Evolutionary conservation across 2,797 vertebrate species (phyloP), one percentile per base, ranked within the genome.

Genomic region (Sciurus vulgaris): DNA sequence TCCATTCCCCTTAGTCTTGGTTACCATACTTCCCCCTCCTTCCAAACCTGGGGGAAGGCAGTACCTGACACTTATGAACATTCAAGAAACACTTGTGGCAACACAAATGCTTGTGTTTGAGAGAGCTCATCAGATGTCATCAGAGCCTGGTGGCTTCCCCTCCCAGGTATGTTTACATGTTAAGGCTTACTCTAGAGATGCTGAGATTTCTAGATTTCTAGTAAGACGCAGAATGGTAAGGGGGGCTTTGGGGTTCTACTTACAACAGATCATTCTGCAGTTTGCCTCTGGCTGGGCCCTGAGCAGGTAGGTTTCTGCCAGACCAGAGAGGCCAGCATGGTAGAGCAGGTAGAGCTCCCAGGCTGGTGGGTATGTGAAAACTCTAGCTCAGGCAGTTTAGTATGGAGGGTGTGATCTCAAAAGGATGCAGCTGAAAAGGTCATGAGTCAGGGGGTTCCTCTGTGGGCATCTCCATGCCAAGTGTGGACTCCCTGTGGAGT

Each of bases 61-160:
- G n/a, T 8, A 47, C 17, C 70, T 47, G 61, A 33, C 44, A 63
- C 61, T 14, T 0, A 13, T 24, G 35, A 47, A 14, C 47, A 38
- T 15, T 56, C 17, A 10, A n/a, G 85, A 93, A 41, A 54, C 15
- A 44, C 69, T 38, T 41, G 35, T 72, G 35, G 69, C 22, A n/a
- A 12, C 5, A 0, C 4, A 30, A 30, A 35, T 28, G 79, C 44
- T 47, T 47, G 44, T 47, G 44, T 47, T 47, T 47, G 44, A 47
- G 44, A 47, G 41, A 49, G 3, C 7, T 49, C 44, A 17, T 56
- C 17, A 54, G 20, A 41, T 38, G 26, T 13, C 15, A n/a, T 51
- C 1, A 2, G 12, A n/a, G 22, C 28, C n/a, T 54, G 41, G 10
- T 1, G 12, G 4, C 5, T 5, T 30, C 5, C 2, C 41, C 7